Percentiles rank a stretch among this genome's conserved stretches.
Evolutionary conservation across 2,113 vertebrate species (phyloP).

Genomic region (Ictidomys tridecemlineatus): DNA sequence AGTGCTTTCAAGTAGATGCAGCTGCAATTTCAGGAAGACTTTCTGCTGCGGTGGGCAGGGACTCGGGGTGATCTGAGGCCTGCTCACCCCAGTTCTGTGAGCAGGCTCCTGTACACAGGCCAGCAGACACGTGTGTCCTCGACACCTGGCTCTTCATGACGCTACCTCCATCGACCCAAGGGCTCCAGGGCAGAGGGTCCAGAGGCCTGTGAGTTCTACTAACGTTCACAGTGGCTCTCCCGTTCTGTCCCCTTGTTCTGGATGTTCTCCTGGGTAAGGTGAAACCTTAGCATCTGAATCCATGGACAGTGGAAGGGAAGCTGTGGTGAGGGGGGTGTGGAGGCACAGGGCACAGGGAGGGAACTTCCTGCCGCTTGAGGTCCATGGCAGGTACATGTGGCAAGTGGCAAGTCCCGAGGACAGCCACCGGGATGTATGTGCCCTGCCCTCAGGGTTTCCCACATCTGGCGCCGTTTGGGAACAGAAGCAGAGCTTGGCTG

Average conservation of each 20-base stretch:
- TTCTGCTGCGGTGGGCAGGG: neutral
- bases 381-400: neutral
- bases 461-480: accelerated
- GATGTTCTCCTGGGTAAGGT: neutral
- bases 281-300: neutral
- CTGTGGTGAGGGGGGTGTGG: accelerated
- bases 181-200: neutral
- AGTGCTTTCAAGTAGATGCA: neutral
- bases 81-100: neutral
- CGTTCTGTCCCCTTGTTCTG: neutral
- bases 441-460: neutral
- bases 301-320: accelerated
- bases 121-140: slow-evolving; percentile 21
- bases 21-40: neutral
- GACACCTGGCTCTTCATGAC: neutral
- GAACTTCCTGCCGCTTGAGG: accelerated
- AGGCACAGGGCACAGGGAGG: accelerated
- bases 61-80: accelerated
- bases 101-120: slow-evolving; percentile 58
- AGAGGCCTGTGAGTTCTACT: accelerated
- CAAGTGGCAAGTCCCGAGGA: neutral
- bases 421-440: accelerated
- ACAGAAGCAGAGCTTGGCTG: accelerated
- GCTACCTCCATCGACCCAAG: slow-evolving; percentile 2
- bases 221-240: neutral